Conservation (phyloP, 1,140 invertebrate genomes). For the Leptopilina clavipes region DNA sequence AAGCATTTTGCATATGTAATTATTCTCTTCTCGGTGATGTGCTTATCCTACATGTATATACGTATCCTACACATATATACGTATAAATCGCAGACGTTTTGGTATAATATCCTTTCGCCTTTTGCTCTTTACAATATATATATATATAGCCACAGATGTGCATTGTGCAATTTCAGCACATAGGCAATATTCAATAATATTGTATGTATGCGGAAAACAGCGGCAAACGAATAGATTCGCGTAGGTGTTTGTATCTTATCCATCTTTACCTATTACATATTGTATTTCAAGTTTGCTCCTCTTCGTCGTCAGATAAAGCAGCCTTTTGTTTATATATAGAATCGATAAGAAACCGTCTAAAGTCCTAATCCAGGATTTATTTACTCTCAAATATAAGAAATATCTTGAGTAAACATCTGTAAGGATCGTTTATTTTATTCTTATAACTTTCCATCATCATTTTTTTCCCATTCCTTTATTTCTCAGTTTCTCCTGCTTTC, state of each 20-base stretch:
- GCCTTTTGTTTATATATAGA: neutral
- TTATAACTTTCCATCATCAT: no score
- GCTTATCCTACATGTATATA: neutral
- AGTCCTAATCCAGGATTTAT: conserved; percentile 26
- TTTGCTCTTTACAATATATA: neutral
- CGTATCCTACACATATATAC: no score
- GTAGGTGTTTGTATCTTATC: conserved; percentile 22
- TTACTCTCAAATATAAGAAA: neutral
- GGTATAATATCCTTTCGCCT: neutral
- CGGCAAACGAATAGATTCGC: neutral
- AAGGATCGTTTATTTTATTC: neutral
- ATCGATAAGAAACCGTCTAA: neutral
- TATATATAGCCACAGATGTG: neutral
- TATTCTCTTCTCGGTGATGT: neutral
- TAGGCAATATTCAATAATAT: conserved; percentile 3
- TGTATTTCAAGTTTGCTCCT: conserved; percentile 14
- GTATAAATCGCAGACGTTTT: conserved; percentile 1
- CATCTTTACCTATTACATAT: neutral
- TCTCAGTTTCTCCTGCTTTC: no score
- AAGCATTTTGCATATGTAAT: neutral
- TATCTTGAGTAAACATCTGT: neutral
- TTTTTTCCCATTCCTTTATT: no score
- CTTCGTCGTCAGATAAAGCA: neutral
- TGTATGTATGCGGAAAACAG: conserved; percentile 23
- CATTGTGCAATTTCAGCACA: conserved; percentile 10